phyloP scores from a whole-genome alignment of 2,888 invertebrate genomes.

The Cryptosula pallasiana region DNA sequence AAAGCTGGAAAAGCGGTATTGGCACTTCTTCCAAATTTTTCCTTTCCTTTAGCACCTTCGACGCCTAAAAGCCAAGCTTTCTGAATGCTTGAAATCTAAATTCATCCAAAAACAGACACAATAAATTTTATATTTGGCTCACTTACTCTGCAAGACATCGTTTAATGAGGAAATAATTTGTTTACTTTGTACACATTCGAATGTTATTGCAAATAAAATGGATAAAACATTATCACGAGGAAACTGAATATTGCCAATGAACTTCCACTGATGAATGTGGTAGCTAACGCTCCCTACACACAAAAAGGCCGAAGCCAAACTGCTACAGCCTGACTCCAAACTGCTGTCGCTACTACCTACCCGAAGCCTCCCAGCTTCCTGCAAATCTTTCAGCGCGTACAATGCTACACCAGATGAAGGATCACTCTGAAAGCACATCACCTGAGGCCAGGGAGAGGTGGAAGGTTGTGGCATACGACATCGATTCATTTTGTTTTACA shows the following conservation, averaged over 20 bases:
- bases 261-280: too few relatives aligned
- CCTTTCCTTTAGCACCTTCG: conserved; percentile 14
- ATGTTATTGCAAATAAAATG: too few relatives aligned
- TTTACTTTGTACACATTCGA: too few relatives aligned
- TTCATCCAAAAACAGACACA: too few relatives aligned
- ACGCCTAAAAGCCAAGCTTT: conserved; percentile 3
- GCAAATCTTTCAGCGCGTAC: neutral
- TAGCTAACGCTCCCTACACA: too few relatives aligned
- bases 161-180: too few relatives aligned
- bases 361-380: neutral
- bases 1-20: conserved; percentile 18
- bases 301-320: too few relatives aligned
- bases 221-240: too few relatives aligned
- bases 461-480: neutral
- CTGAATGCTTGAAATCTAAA: conserved; percentile 14
- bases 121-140: too few relatives aligned
- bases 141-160: too few relatives aligned
- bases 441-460: neutral
- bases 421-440: conserved; percentile 22
- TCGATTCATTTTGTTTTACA: neutral
- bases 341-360: neutral
- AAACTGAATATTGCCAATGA: too few relatives aligned
- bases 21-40: conserved; percentile 13
- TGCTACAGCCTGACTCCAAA: neutral
- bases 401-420: neutral